Percentiles rank a stretch among this genome's conserved stretches.
Evolutionary conservation across 2,888 invertebrate species (phyloP).

Genomic region (Zootermopsis nevadensis): DNA sequence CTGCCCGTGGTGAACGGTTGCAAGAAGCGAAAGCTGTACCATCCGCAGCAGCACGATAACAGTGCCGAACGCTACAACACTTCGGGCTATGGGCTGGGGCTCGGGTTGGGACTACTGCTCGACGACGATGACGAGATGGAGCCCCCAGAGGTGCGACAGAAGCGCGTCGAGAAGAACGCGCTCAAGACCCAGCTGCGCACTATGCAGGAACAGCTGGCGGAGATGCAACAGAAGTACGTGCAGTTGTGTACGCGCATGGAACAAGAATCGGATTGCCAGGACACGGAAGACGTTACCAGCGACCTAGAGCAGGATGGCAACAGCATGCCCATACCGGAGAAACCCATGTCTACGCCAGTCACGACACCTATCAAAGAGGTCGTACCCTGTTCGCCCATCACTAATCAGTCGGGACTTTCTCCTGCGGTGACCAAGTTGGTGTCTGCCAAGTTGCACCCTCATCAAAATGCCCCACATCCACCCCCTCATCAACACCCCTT

Average conservation of each 20-base stretch:
- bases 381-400: constrained; percentile 48
- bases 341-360: constrained; percentile 57
- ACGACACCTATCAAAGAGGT: constrained; percentile 56
- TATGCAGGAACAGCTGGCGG: constrained; percentile 89
- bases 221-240: constrained; percentile 91
- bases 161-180: constrained; percentile 87
- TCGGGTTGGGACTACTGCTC: constrained; percentile 67
- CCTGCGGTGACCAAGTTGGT: constrained; percentile 71
- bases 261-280: constrained; percentile 78
- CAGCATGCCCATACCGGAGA: constrained; percentile 61
- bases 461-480: constrained; percentile 55
- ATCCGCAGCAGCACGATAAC: constrained; percentile 90
- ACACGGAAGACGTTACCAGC: constrained; percentile 79
- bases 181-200: constrained; percentile 86
- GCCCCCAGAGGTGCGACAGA: constrained; percentile 83
- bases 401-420: constrained; percentile 49
- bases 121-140: constrained; percentile 80
- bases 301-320: constrained; percentile 71
- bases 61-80: constrained; percentile 69
- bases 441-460: constrained; percentile 70
- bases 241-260: constrained; percentile 89
- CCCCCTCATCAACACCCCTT: constrained; percentile 61
- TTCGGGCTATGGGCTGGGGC: constrained; percentile 68
- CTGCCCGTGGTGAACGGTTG: constrained; percentile 86
- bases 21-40: constrained; percentile 95